Conservation (phyloP, 2,113 vertebrate species). For the Urocolius indicus region DNA sequence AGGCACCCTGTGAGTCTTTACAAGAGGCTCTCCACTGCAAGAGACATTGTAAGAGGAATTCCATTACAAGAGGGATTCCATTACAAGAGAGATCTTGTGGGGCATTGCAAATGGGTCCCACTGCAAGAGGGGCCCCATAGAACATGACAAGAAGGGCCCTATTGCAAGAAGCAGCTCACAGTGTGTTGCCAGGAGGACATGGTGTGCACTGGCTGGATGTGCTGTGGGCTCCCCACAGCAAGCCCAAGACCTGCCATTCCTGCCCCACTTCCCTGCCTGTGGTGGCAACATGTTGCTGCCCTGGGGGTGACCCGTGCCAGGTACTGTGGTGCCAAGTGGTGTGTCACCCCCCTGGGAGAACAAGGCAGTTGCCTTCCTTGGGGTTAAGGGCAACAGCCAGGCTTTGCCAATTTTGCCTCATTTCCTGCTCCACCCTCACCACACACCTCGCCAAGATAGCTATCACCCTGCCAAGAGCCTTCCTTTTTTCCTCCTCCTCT, state of each 20-base stretch:
- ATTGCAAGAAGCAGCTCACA: background rate
- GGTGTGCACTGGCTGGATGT: fast-evolving
- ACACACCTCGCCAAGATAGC: fast-evolving
- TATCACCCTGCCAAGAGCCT: background rate
- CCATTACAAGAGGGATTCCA: background rate
- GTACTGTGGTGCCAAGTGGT: fast-evolving
- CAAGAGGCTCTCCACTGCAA: background rate
- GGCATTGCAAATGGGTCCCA: background rate
- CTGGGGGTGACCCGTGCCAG: fast-evolving
- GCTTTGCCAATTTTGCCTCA: background rate
- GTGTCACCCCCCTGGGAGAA: background rate
- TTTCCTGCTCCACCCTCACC: background rate
- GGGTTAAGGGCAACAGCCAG: background rate
- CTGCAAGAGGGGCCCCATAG: background rate
- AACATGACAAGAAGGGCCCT: too few species aligned
- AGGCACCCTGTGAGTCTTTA: too few species aligned
- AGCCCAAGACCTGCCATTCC: background rate
- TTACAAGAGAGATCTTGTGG: background rate
- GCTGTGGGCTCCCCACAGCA: fast-evolving
- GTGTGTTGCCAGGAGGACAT: background rate
- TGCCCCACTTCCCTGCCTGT: fast-evolving
- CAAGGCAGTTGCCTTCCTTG: background rate
- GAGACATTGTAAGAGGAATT: background rate
- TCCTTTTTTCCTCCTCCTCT: background rate
- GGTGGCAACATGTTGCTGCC: background rate